Evolutionary conservation across 2,888 invertebrate species (phyloP), one percentile per base, ranked within the genome.

Genomic region (Macropis europaea): DNA sequence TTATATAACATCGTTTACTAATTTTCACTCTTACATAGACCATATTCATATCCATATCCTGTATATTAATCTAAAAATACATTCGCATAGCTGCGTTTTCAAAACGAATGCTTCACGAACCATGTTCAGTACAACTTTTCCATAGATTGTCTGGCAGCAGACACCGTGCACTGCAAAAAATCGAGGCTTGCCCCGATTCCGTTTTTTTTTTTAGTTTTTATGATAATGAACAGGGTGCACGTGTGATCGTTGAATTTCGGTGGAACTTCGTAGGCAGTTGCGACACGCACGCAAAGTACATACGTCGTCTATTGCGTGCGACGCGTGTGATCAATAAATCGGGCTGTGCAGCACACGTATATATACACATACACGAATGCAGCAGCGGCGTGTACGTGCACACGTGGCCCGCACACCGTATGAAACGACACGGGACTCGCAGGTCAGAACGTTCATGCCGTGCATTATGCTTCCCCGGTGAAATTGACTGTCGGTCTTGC

Each of bases 311-410:
- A 82, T 79, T 85, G 82, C 81, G 83, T 84, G 82, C 82, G 81
- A 84, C 84, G 87, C 85, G 86, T 84, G 85, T 87, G 89, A 89
- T 89, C 89, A 89, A 89, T 89, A 89, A 89, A 88, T 88, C 87
- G 86, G 81, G 79, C 79, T 82, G 85, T 83, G 86, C 83, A 85
- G 73, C 76, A 70, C 82, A 74, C 72, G n/a, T n/a, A n/a, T n/a
- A n/a, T n/a, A n/a, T n/a, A n/a, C n/a, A 77, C 76, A 68, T 74
- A 79, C 76, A 59, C 62, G 32, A n/a, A 15, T 6, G 6, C 36
- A 24, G n/a, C 11, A 22, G 9, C 13, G 19, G 19, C n/a, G 24
- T 42, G 45, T 38, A 69, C 54, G 32, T 11, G 30, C 45, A 40
- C 53, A 64, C 62, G 50, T 66, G 59, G 56, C 34, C 15, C 59